Conservation (phyloP, 2,888 invertebrate genomes). For the Acronicta psi region DNA sequence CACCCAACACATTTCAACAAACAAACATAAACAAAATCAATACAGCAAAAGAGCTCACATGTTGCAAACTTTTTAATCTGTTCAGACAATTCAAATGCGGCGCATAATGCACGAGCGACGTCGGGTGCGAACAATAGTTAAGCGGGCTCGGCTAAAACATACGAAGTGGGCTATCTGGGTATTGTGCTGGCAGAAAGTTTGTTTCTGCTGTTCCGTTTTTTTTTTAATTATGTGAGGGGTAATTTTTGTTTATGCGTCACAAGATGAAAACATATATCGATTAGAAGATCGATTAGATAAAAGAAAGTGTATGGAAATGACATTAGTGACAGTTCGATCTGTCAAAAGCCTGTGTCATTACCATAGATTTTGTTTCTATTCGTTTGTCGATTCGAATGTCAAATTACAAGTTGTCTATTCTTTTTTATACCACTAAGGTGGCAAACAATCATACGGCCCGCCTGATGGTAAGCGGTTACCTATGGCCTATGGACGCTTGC, state of each 20-base stretch:
- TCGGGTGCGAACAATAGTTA: constrained; percentile 71
- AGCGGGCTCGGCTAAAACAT: constrained; percentile 70
- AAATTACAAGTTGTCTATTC: too few species aligned
- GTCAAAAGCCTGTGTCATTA: too few species aligned
- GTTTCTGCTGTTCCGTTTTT: constrained; percentile 26
- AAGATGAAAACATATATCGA: too few species aligned
- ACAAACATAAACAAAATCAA: constrained; percentile 57
- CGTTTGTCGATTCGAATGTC: too few species aligned
- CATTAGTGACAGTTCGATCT: too few species aligned
- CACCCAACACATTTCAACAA: constrained; percentile 39
- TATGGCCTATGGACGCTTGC: too few species aligned
- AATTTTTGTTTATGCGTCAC: constrained; percentile 17
- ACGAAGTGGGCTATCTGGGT: constrained; percentile 76
- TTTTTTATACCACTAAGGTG: too few species aligned
- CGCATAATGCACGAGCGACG: constrained; percentile 70
- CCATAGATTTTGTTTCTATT: too few species aligned
- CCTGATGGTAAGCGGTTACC: too few species aligned
- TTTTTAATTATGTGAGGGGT: constrained; percentile 39
- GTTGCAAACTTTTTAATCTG: constrained; percentile 73
- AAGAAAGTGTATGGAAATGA: too few species aligned
- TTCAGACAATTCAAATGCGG: constrained; percentile 72
- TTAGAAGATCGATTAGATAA: too few species aligned
- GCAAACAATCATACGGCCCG: too few species aligned
- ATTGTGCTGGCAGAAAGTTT: constrained; percentile 47
- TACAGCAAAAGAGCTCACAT: constrained; percentile 60